Conservation (phyloP, 2,113 vertebrate genomes). For the Trachemys scripta region DNA sequence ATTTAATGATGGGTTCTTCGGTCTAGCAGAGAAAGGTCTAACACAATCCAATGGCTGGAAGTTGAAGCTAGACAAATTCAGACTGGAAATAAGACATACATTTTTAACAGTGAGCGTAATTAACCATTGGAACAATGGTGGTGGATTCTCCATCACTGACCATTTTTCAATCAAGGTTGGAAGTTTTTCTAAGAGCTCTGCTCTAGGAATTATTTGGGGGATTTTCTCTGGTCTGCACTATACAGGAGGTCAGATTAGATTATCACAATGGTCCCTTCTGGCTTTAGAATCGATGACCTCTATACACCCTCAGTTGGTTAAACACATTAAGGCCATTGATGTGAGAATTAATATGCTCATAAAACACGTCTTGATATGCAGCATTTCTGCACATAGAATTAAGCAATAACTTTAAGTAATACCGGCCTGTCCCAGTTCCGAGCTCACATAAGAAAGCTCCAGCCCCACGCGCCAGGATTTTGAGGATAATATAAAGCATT, state of each 20-base stretch:
- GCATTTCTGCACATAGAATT: constrained; percentile 64
- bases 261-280: neutral
- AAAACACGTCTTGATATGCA: constrained; percentile 40
- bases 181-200: neutral
- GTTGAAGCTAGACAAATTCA: neutral
- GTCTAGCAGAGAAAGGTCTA: neutral
- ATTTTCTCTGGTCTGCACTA: neutral
- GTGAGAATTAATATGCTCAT: constrained; percentile 53
- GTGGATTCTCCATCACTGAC: neutral
- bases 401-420: constrained; percentile 21
- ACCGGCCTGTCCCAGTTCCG: neutral
- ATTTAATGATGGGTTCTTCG: neutral
- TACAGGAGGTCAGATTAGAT: neutral
- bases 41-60: neutral
- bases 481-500: constrained; percentile 45
- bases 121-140: neutral
- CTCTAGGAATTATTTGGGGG: neutral
- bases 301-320: constrained; percentile 38
- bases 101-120: neutral
- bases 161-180: neutral
- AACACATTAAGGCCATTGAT: constrained; percentile 13
- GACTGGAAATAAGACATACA: neutral
- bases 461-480: neutral
- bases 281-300: neutral
- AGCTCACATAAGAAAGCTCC: constrained; percentile 13